Base-by-base conservation (phyloP, 1,140 invertebrate genomes). In the Macrobrachium nipponense region DNA sequence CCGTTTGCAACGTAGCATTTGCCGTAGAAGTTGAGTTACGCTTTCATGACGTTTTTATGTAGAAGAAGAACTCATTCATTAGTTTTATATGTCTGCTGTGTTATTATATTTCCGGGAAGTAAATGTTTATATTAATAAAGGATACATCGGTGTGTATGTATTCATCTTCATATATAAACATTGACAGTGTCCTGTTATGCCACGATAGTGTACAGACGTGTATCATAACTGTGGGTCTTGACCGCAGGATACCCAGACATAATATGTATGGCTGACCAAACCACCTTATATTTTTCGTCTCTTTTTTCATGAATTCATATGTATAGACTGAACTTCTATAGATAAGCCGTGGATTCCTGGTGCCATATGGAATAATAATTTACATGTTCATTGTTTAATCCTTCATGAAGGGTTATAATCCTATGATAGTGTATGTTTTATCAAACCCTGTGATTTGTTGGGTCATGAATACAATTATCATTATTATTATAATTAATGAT, bases 341-440 rank as follows among this genome's bases (percentile, higher is more conserved):
- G 68, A 43, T 27, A 23, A 70, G 68, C 68, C 68, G 68, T 70
- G 68, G 68, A 70, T 70, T 70, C 68, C 68, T 70, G 68, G 68
- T 70, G 68, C 68, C 68, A 70, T 70, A 70, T 70, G 68, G 68
- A 70, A 70, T 70, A 27, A 70, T 70, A 27, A 70, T 70, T 70
- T 70, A 70, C 68, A 70, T 70, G 68, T 70, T 70, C 68, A 70
- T 70, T 70, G 68, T 70, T 70, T 70, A 43, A 70, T 23, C 68
- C 68, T 70, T 51, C 51, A 70, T 27, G 23, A 70, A 70, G 68
- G 68, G 68, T 70, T 43, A 70, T 70, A 70, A 23, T 70, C 68
- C 68, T 70, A 17, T 70, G 68, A 70, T 70, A 70, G 68, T 70
- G 68, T 70, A 70, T 70, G 68, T 70, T 70, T 70, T 70, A 70